A percentile compares a stretch with the other conserved stretches of the same genome.
Evolutionary conservation across 1,140 invertebrate species (phyloP).

Genomic region (Belonocnema kinseyi): DNA sequence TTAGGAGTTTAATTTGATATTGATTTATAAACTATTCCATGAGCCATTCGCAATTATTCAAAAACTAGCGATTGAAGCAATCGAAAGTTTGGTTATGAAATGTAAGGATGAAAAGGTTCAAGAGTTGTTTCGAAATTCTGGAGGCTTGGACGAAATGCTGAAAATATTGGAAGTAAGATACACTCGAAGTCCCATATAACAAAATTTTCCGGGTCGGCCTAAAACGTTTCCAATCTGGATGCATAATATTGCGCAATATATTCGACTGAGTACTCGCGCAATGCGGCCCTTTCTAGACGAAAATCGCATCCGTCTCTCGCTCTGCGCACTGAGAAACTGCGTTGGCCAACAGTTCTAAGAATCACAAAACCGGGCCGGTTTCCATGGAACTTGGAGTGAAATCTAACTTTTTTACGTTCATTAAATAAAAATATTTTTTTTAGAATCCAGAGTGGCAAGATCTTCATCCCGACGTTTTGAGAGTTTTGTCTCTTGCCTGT

Average conservation of each 20-base stretch:
- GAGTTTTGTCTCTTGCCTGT: constrained; percentile 49
- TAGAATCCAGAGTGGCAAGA: constrained; percentile 62
- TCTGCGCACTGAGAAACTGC: no score
- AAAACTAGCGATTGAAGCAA: constrained; percentile 53
- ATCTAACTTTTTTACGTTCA: not conserved
- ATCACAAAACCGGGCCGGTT: no score
- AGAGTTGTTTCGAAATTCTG: constrained; percentile 57
- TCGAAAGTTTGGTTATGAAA: constrained; percentile 57
- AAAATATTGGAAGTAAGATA: constrained; percentile 64
- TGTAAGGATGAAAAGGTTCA: constrained; percentile 60
- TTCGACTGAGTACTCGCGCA: no score
- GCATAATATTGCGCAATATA: no score
- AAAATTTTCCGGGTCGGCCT: no score
- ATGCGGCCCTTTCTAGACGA: no score
- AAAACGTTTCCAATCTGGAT: no score
- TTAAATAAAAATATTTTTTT: constrained; percentile 24
- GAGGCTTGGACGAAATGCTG: constrained; percentile 57
- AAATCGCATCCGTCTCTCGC: no score
- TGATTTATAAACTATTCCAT: constrained; percentile 57
- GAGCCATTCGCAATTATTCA: constrained; percentile 65
- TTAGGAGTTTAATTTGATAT: constrained; percentile 59
- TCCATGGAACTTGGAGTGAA: no score
- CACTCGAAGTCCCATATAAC: no score
- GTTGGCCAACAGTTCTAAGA: no score
- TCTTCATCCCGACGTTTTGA: constrained; percentile 56